Evolutionary conservation across 2,888 invertebrate genomes (phyloP), one percentile per base, ranked within the genome.

Genomic region (Keiferia lycopersicella): DNA sequence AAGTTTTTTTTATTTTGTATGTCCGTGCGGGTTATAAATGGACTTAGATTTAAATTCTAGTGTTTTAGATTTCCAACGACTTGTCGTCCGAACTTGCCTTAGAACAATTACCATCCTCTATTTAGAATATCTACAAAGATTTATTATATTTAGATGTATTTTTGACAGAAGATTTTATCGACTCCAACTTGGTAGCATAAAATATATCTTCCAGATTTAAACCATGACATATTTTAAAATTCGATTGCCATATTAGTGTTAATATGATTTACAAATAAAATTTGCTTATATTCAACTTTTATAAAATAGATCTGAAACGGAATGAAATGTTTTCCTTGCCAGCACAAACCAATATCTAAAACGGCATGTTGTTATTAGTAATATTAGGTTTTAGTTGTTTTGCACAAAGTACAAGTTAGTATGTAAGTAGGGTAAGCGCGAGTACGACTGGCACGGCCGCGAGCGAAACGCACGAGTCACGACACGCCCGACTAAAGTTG

Each of bases 401-500:
- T 81, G 78, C 45, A 45, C 45, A 86, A 68, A 86, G 90, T 90
- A 90, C 90, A 90, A 90, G 79, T 78, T 89, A 89, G 86, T 8
- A 7, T 60, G 64, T 87, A 83, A 87, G 86, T 78, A 69, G 69
- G 38, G 34, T 67, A 67, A 67, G 67, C 56, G 45, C 66, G 67
- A 65, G 60, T 62, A 62, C 65, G 41, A 58, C 59, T 20, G n/a
- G 57, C 63, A 62, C 74, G 77, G n/a, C 59, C 63, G 61, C 74
- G 77, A 76, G 67, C 76, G 75, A 77, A 50, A 63, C 66, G 39
- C 18, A 48, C 48, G 10, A 48, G 20, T 22, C 18, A 53, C 22
- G 18, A 50, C 11, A 50, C 50, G 20, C n/a, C 45, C 45, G 45
- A 45, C 3, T 41, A 16, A 45, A n/a, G 45, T n/a, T 45, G n/a